Conservation (phyloP, 2,797 vertebrate genomes). For the Apogon talboti region DNA sequence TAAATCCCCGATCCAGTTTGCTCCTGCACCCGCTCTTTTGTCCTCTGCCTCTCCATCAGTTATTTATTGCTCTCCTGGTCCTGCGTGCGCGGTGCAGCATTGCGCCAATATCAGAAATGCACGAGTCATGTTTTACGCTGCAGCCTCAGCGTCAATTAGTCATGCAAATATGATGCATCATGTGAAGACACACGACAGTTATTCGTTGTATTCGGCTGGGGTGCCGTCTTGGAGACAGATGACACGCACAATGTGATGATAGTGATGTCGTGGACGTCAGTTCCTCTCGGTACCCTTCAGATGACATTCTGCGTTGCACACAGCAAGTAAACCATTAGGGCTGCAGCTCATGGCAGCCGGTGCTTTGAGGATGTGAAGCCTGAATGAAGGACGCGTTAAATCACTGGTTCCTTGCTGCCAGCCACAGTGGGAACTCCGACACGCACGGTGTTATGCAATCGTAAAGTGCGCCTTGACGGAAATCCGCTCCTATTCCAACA, state of each 20-base stretch:
- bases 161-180: background rate
- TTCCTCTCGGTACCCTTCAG: slow-evolving; percentile 77
- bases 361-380: background rate
- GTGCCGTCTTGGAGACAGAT: slow-evolving; percentile 27
- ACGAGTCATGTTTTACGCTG: slow-evolving; percentile 13
- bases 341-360: slow-evolving; percentile 25
- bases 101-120: slow-evolving; percentile 56
- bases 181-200: too few species aligned
- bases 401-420: slow-evolving; percentile 20
- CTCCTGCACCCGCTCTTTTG: too few species aligned
- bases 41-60: background rate
- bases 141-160: background rate
- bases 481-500: slow-evolving; percentile 63
- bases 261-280: slow-evolving; percentile 37
- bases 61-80: slow-evolving; percentile 17
- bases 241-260: slow-evolving; percentile 14
- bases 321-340: slow-evolving; percentile 8
- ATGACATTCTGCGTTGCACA: slow-evolving; percentile 78
- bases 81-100: slow-evolving; percentile 55
- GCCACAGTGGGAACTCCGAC: slow-evolving; percentile 55
- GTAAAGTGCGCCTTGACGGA: slow-evolving; percentile 67
- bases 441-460: slow-evolving; percentile 70
- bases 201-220: background rate
- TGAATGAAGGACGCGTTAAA: too few species aligned
- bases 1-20: too few species aligned